Evolutionary conservation across 2,888 invertebrate species (phyloP), one percentile per base, ranked within the genome.

Genomic region (Buathra laborator): DNA sequence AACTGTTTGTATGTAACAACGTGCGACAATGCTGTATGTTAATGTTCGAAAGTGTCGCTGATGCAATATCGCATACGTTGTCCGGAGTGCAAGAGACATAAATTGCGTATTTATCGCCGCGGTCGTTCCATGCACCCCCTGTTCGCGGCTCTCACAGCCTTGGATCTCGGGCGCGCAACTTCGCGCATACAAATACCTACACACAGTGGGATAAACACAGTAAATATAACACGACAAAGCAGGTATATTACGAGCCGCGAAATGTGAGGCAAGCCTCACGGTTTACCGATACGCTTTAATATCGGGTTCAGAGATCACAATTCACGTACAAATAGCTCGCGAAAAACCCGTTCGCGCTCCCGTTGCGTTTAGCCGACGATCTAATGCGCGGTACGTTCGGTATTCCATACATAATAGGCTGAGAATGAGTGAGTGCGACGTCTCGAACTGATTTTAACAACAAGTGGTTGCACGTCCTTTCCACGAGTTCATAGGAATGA

Each of bases 1-100:
- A 62, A 32, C n/a, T 12, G 7, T 14, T 29, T 24, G 59, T 56
- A 43, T 70, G 68, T 77, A 67, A 62, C 37, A 32, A 48, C 43
- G 56, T 59, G 85, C 89, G 88, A 90, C 91, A 91, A 91, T 91
- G 87, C 87, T 86, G 82, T 88, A 90, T 89, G 89, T 87, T 88
- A 89, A 89, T 88, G 87, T 86, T 89, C 87, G 90, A 91, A 91
- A 90, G 90, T 90, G 88, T 89, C 87, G 87, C 90, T 90, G 89
- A 88, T 88, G 90, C 89, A 90, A 91, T 90, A 87, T 85, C 83
- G 84, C 83, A 84, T 79, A 79, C 84, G 83, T 82, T 76, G 83
- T 56, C 74, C 70, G 86, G 85, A 72, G 71, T 71, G 86, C 85
- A 83, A 87, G 86, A 88, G 84, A 88, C 87, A 90, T 91, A 90